These are phyloP conservation scores for Agrochola litura DNA, from an alignment of 2,888 invertebrate genomes.

Conservation along the genomic window DNA sequence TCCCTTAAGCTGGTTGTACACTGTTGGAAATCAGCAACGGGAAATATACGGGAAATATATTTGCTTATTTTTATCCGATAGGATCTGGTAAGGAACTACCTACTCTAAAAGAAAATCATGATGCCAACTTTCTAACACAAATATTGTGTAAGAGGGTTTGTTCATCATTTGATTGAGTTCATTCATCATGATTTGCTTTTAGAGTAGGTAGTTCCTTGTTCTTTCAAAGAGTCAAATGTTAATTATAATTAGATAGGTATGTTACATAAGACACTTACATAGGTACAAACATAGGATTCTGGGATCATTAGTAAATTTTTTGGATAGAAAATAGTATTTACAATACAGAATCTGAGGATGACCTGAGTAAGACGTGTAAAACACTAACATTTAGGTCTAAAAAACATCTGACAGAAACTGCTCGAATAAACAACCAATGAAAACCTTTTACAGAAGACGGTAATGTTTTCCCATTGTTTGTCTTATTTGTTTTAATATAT, in stretches of 20 bases:
- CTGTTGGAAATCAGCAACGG: neutral
- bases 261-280: neutral
- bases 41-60: neutral
- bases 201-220: neutral
- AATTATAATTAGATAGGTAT: no score
- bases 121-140: no score
- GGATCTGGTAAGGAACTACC: no score
- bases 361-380: neutral
- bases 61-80: no score
- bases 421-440: neutral
- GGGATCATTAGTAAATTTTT: neutral
- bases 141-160: neutral
- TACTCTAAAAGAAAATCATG: no score
- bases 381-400: neutral
- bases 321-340: neutral
- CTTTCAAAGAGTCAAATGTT: neutral
- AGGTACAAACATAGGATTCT: neutral
- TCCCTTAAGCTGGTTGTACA: conserved; percentile 25
- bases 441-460: neutral
- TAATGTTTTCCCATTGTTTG: no score
- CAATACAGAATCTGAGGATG: neutral
- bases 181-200: no score
- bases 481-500: no score
- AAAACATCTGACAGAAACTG: neutral
- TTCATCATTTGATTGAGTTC: no score